Base-by-base conservation (phyloP, 2,888 invertebrate species). In the Rosalia funebris region DNA sequence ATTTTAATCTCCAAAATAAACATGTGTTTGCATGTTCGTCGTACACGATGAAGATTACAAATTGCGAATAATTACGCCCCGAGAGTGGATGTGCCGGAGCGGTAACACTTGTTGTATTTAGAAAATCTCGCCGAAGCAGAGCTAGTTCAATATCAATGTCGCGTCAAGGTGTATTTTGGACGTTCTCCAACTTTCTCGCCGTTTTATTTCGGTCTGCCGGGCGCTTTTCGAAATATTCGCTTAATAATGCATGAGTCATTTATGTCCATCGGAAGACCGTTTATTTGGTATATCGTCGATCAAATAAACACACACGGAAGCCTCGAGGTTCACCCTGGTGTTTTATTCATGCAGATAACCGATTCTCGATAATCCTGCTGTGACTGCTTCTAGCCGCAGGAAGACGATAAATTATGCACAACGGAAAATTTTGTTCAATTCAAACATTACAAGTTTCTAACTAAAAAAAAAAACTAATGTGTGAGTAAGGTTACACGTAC, bases 61-160 rank as follows among this genome's bases (percentile, higher is more conserved):
- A 41, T 32, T 39, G 25, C 47, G 3, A 9, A 17, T 32, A 45
- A 45, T 55, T 34, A 36, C 25, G 9, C 25, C 25, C 4, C 25
- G 9, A 25, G 25, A 5, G 9, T 25, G 3, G 3, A 5, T 34
- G 11, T 11, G 34, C 11, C 34, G 34, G 10, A n/a, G 10, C 34
- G 9, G 25, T n/a, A 16, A 34, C 0, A 16, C 17, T 14, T 34
- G 15, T 46, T 46, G 16, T 9, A 25, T n/a, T 34, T 50, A n/a
- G 15, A 50, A 50, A 50, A 50, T n/a, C 34, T 34, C 34, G 5
- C 10, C 34, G 2, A 5, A 25, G 47, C 47, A 19, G 37, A n/a
- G n/a, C n/a, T n/a, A n/a, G 57, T 52, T 58, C 57, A 58, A 52
- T 58, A 58, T 58, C 57, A 58, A 58, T 58, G 57, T 45, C 57